Conservation (phyloP, 2,797 vertebrate genomes). For the Sardinella longiceps region DNA sequence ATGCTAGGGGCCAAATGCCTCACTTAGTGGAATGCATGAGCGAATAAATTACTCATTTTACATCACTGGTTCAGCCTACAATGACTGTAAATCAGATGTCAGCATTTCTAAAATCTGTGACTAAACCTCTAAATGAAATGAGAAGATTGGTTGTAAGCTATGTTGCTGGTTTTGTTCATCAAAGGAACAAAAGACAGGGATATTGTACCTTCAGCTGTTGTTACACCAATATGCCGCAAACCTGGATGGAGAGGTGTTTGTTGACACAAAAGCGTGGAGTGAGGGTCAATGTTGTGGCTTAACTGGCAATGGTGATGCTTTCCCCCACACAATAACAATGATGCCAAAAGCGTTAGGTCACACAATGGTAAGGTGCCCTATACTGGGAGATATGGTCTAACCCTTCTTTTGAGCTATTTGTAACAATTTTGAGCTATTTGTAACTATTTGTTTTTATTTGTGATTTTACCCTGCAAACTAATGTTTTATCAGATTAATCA, state of each 20-base stretch:
- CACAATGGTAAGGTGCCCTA: not conserved
- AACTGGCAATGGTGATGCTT: not conserved
- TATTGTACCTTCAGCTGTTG: not conserved
- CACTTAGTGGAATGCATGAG: not conserved
- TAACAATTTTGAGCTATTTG: not conserved
- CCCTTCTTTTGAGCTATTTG: not conserved
- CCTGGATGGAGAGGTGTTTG: not conserved
- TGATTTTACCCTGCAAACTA: not conserved
- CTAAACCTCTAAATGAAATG: not conserved
- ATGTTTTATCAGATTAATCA: not conserved
- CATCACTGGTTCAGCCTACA: not conserved
- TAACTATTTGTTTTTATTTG: not conserved
- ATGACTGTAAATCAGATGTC: not conserved
- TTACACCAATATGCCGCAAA: not conserved
- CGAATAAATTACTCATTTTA: conserved; percentile 22
- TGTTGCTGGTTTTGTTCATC: not conserved
- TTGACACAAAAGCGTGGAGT: conserved; percentile 8
- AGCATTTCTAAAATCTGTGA: conserved; percentile 11
- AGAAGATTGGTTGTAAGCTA: no score
- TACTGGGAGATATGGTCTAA: no score
- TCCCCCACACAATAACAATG: not conserved
- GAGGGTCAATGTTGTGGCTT: not conserved
- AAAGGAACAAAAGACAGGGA: not conserved
- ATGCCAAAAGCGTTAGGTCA: not conserved
- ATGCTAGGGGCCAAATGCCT: conserved; percentile 9